Base-by-base conservation (phyloP, 2,797 vertebrate species). In the Neosalanx taihuensis region DNA sequence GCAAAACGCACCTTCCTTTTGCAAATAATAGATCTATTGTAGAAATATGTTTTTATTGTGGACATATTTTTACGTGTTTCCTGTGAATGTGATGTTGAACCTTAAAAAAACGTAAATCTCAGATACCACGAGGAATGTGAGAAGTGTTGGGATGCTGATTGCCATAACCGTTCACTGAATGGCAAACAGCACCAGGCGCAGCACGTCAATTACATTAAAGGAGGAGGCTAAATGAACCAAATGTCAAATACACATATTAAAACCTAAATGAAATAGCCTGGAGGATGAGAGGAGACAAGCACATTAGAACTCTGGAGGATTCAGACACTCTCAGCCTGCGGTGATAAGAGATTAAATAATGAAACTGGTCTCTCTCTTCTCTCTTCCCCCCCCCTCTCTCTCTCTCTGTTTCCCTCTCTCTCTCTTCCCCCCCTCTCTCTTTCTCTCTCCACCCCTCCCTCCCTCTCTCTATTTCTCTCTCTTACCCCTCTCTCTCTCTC, bases 231-330 rank as follows among this genome's bases (percentile, higher is more conserved):
- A 90, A 92, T 91, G 88, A 92, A 90, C 83, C 86, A 90, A 92
- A 89, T 87, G 88, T 92, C 89, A 92, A 92, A 92, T 87, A 86
- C 91, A 90, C 89, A 90, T 92, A 92, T 91, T 92, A 93, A 91
- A 91, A 91, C 86, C 89, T 88, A 90, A 91, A 93, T 91, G 88
- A 89, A 92, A 92, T 85, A 74, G 90, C 92, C 89, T 79, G 74
- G 35, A 93, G 91, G 88, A 89, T 78, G 83, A 79, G 84, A 84
- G 76, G 86, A 86, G 89, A 90, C 80, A 74, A 84, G 85, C 86
- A 90, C 89, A 92, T 92, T 88, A 91, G 89, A 90, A 92, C 89
- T 89, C 90, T 84, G 81, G 92, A 89, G 87, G 89, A 91, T 86
- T 83, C 78, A 72, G 37, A 82, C 87, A 78, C 72, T 83, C 63